Conservation (phyloP, 2,113 vertebrate genomes). For the Caretta caretta region DNA sequence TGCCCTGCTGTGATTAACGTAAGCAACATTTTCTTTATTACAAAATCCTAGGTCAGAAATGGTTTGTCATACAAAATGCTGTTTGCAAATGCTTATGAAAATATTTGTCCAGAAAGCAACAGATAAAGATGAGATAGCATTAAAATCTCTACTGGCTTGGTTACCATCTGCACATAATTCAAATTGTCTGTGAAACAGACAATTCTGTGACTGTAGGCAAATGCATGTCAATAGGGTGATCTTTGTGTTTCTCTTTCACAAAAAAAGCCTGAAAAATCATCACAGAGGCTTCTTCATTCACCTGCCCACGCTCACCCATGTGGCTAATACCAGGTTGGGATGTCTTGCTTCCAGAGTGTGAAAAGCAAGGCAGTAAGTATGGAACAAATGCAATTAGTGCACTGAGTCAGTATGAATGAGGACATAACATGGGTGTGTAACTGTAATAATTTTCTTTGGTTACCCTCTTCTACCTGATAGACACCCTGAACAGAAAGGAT, state of each 20-base stretch:
- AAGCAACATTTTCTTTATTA: neutral
- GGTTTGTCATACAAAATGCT: neutral
- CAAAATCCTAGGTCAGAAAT: neutral
- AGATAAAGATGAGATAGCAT: neutral
- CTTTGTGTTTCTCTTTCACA: neutral
- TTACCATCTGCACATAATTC: neutral
- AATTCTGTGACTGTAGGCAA: neutral
- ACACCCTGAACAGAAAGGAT: neutral
- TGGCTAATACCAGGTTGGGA: neutral
- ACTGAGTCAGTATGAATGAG: neutral
- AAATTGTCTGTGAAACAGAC: neutral
- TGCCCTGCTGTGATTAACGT: neutral
- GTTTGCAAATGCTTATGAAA: neutral
- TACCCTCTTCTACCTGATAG: rapidly evolving
- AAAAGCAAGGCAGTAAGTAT: neutral
- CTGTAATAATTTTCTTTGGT: neutral
- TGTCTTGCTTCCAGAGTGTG: neutral
- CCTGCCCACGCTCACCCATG: neutral
- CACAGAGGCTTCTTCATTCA: neutral
- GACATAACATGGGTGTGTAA: slow-evolving; percentile 17
- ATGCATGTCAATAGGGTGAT: neutral
- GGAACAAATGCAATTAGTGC: neutral
- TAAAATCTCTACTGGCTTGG: neutral
- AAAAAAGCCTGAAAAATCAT: neutral
- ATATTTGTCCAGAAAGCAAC: neutral